Conservation (phyloP, 2,113 vertebrate species). For the Protobothrops flavoviridis region DNA sequence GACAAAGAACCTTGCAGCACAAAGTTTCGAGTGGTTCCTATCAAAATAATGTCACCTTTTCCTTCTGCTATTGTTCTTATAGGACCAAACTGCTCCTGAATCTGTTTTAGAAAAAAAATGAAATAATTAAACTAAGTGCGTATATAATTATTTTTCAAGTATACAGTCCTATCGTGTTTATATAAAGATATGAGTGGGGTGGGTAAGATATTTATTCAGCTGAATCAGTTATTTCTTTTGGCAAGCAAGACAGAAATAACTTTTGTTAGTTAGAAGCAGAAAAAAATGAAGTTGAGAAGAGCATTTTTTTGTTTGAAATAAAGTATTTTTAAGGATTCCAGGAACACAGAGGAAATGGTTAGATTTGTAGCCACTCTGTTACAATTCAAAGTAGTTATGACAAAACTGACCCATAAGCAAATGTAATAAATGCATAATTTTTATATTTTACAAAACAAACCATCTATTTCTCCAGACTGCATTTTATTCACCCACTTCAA, state of each 20-base stretch:
- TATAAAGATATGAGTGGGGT: neutral
- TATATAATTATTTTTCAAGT: neutral
- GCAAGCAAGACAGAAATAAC: neutral
- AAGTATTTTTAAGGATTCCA: neutral
- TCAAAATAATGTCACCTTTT: conserved; percentile 85
- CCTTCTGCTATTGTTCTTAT: conserved; percentile 94
- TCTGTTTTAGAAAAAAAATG: conserved; percentile 69
- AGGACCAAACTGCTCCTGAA: conserved; percentile 92
- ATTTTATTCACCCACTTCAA: neutral
- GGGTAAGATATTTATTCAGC: neutral
- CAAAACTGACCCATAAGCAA: neutral
- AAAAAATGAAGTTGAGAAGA: neutral
- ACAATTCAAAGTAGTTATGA: neutral
- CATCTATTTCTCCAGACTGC: neutral
- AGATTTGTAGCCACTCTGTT: neutral
- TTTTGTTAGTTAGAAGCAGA: neutral
- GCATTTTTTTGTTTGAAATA: neutral
- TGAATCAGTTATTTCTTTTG: neutral
- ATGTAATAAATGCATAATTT: neutral
- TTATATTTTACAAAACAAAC: neutral
- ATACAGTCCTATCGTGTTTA: neutral
- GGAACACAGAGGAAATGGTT: neutral
- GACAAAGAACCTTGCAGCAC: conserved; percentile 89
- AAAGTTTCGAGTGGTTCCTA: conserved; percentile 94
- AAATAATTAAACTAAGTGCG: neutral